Percentiles rank a stretch among this genome's conserved stretches.
These are phyloP conservation scores for Pitta sordida DNA, from an alignment of 2,113 vertebrate species.

Conservation along the genomic window DNA sequence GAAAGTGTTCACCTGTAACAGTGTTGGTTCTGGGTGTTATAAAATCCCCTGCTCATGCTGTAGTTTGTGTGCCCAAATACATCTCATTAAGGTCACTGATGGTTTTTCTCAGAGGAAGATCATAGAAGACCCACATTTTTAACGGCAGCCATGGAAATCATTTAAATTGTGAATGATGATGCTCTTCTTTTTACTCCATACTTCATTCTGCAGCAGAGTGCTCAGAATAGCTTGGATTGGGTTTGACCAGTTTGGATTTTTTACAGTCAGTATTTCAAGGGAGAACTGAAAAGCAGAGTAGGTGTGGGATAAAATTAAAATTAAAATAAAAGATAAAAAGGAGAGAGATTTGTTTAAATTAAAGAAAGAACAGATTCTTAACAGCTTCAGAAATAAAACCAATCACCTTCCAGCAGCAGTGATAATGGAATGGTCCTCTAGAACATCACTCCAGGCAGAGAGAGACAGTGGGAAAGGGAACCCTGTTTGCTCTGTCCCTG, in stretches of 20 bases:
- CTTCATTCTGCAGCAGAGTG: background rate
- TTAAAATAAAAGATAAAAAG: background rate
- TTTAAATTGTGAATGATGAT: background rate
- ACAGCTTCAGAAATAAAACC: background rate
- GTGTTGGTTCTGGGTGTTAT: background rate
- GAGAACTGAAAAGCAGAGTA: background rate
- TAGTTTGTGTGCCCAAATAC: background rate
- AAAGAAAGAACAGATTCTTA: background rate
- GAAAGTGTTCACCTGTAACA: background rate
- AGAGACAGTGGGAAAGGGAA: background rate
- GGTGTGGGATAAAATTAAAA: background rate
- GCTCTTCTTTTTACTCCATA: background rate
- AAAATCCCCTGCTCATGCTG: background rate
- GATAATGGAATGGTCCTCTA: background rate
- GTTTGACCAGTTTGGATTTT: background rate
- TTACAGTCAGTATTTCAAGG: background rate
- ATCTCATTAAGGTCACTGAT: background rate
- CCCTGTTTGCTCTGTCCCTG: background rate
- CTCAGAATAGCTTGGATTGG: background rate
- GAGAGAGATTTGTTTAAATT: background rate
- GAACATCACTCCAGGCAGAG: background rate
- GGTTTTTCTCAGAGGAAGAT: background rate
- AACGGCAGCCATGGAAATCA: background rate
- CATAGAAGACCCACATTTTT: background rate
- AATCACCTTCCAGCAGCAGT: background rate